Percentiles rank a stretch among this genome's conserved stretches.
Conservation (phyloP, 2,797 vertebrate species). For the Myripristis murdjan region DNA sequence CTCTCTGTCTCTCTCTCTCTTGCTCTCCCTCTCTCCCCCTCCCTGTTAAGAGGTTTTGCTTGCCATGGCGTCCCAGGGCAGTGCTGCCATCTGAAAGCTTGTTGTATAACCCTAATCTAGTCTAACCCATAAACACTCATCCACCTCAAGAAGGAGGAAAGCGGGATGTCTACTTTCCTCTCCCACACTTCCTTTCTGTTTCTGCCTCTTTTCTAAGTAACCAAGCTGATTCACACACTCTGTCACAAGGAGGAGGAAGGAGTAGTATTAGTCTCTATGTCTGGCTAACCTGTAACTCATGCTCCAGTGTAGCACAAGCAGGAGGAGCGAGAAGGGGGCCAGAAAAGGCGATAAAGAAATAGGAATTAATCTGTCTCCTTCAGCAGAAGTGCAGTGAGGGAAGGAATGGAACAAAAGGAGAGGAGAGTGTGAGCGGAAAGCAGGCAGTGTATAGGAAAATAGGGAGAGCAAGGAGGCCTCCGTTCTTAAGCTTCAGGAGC, state of each 20-base stretch:
- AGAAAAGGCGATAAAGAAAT: background rate
- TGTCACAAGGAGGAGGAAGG: background rate
- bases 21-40: conserved; percentile 11
- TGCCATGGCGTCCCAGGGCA: conserved; percentile 25
- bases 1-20: background rate
- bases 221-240: conserved; percentile 1
- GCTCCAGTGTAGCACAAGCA: conserved; percentile 6
- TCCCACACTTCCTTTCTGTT: conserved; percentile 8
- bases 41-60: conserved; percentile 45
- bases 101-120: conserved; percentile 68
- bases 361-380: conserved; percentile 16
- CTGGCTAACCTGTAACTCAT: background rate
- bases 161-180: background rate
- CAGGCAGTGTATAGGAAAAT: too few relatives aligned
- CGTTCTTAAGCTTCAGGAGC: too few relatives aligned
- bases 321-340: background rate
- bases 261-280: background rate
- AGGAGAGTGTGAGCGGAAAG: too few relatives aligned
- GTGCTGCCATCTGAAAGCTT: conserved; percentile 45
- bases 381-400: background rate
- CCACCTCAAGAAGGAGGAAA: conserved; percentile 8
- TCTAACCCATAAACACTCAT: conserved; percentile 26
- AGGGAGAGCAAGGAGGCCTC: too few relatives aligned
- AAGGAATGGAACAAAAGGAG: background rate
- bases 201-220: background rate